phyloP scores from a whole-genome alignment of 2,797 vertebrate species.

The Amphiprion clarkii region DNA sequence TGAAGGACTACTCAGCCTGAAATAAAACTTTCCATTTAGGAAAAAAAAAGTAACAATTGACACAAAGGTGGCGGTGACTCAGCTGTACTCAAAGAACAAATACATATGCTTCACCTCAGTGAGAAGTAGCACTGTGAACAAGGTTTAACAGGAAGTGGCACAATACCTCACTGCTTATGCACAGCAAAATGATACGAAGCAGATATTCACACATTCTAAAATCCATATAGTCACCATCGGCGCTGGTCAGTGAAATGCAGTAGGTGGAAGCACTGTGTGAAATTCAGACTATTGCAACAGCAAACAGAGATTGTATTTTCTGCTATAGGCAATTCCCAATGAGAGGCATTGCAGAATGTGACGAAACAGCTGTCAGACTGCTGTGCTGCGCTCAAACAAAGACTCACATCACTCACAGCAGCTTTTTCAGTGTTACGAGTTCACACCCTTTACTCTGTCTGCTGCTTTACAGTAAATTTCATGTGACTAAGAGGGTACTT shows the following conservation, averaged over 20 bases:
- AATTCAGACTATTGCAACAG: constrained; percentile 19
- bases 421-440: neutral
- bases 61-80: neutral
- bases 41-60: constrained; percentile 1
- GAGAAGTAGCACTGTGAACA: neutral
- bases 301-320: constrained; percentile 16
- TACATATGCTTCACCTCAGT: constrained; percentile 8
- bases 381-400: constrained; percentile 1
- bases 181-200: constrained; percentile 5
- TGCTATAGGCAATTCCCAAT: neutral
- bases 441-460: neutral
- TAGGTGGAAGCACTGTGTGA: neutral
- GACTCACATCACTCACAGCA: constrained; percentile 4
- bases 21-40: constrained; percentile 18
- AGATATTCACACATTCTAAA: constrained; percentile 7
- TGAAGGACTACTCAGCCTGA: neutral
- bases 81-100: neutral
- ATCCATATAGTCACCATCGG: constrained; percentile 11
- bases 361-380: constrained; percentile 28
- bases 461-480: neutral
- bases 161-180: constrained; percentile 1
- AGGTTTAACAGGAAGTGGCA: neutral
- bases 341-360: constrained; percentile 22
- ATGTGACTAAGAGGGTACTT: neutral
- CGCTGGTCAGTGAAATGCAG: neutral